Base-by-base conservation (phyloP, 2,888 invertebrate species). In the Dione vanillae region DNA sequence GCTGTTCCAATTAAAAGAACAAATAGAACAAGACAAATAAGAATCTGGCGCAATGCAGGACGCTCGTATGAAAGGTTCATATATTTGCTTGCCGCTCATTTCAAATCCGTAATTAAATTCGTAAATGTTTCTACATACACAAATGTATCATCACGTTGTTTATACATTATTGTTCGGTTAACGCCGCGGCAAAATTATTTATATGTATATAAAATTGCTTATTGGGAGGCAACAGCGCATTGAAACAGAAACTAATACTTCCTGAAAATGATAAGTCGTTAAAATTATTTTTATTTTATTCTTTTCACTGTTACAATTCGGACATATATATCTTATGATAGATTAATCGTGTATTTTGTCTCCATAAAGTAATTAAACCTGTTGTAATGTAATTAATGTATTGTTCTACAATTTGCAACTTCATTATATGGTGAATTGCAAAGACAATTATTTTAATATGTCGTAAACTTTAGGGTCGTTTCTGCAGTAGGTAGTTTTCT, bases 21-120 rank as follows among this genome's bases (percentile, higher is more conserved):
- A 88, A 88, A 87, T 85, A 85, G 78, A 85, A 85, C 82, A 82
- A 85, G 86, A 86, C 83, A 83, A 82, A 87, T 84, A 82, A 80
- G 82, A 86, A 85, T 88, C 88, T 92, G 91, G 88, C 90, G 92
- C 92, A 91, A 89, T 92, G 92, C 92, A 92, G 91, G 88, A 88
- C 84, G 85, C 80, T 82, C 83, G 83, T 83, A 82, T 87, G 81
- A 81, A 84, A 83, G 83, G 81, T 86, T 81, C 86, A 87, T 85
- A 81, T 81, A 84, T 82, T 84, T 83, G 84, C 85, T 74, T 85
- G 84, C 85, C 84, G 87, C 85, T 87, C 85, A 87, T 87, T 88
- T 83, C 79, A 78, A 85, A 87, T 84, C 82, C 82, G 83, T 87
- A 87, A 88, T 86, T 88, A 85, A 81, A 76, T 85, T 82, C 81